Evolutionary conservation across 2,113 vertebrate species (phyloP).

Genomic region (Ariopsis seemanni): DNA sequence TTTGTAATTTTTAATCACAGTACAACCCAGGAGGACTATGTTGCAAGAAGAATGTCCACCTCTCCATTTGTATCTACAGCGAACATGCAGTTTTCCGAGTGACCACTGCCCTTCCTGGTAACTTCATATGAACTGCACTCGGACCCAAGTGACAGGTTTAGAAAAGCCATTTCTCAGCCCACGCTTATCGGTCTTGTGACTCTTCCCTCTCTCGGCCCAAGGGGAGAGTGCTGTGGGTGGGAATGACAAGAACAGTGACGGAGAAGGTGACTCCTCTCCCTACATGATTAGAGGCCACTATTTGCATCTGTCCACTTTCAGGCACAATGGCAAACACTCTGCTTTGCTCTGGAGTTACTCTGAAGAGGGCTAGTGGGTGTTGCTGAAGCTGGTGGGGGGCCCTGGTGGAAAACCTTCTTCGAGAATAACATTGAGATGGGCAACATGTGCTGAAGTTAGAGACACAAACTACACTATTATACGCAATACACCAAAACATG

Average conservation of each 20-base stretch:
- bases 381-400: conserved; percentile 28
- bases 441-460: conserved; percentile 2
- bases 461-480: conserved; percentile 24
- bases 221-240: conserved; percentile 37
- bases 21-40: conserved; percentile 3
- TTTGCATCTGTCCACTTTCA: conserved; percentile 60
- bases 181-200: conserved; percentile 14
- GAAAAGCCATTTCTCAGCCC: conserved; percentile 21
- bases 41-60: neutral
- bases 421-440: neutral
- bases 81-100: conserved; percentile 41
- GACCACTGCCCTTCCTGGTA: conserved; percentile 35
- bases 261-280: conserved; percentile 52
- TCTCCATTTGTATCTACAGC: conserved; percentile 37
- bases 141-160: conserved; percentile 23
- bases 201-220: conserved; percentile 14
- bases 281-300: conserved; percentile 56
- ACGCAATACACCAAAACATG: conserved; percentile 3
- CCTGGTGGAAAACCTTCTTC: neutral
- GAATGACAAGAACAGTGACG: conserved; percentile 55
- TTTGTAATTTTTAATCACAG: neutral
- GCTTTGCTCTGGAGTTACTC: conserved; percentile 16
- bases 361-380: conserved; percentile 20
- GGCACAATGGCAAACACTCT: conserved; percentile 58
- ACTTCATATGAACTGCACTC: conserved; percentile 31